phyloP scores from a whole-genome alignment of 2,113 vertebrate species.

The Syngnathoides biaculeatus region DNA sequence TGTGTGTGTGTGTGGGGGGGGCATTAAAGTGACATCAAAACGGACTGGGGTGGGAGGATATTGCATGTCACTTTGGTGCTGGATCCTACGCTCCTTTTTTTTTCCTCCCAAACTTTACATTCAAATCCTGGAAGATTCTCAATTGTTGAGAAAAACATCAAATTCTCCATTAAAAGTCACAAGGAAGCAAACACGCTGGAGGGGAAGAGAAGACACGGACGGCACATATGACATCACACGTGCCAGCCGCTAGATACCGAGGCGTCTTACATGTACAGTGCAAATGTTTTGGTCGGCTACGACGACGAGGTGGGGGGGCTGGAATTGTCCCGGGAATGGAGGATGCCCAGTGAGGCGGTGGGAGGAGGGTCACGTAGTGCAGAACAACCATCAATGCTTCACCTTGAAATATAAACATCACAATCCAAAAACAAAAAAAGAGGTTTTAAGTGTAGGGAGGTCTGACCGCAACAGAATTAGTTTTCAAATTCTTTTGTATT shows the following conservation, averaged over 20 bases:
- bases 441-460: background rate
- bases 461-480: slow-evolving; percentile 15
- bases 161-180: background rate
- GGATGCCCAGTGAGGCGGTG: slow-evolving; percentile 34
- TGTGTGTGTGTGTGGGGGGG: slow-evolving; percentile 11
- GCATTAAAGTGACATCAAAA: slow-evolving; percentile 31
- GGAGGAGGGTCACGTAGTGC: too few species aligned
- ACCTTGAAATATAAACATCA: slow-evolving; percentile 38
- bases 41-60: slow-evolving; percentile 35
- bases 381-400: too few species aligned
- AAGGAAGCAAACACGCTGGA: background rate
- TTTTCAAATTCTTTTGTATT: background rate
- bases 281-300: slow-evolving; percentile 41
- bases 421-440: slow-evolving; percentile 18
- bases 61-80: slow-evolving; percentile 56
- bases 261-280: slow-evolving; percentile 28
- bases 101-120: background rate
- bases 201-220: slow-evolving; percentile 19
- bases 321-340: slow-evolving; percentile 33
- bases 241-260: slow-evolving; percentile 58
- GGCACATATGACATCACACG: slow-evolving; percentile 52
- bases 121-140: slow-evolving; percentile 8
- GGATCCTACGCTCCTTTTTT: slow-evolving; percentile 6
- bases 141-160: background rate
- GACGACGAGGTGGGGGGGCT: slow-evolving; percentile 25